phyloP scores from a whole-genome alignment of 2,797 vertebrate species.

The Synaphobranchus kaupii region DNA sequence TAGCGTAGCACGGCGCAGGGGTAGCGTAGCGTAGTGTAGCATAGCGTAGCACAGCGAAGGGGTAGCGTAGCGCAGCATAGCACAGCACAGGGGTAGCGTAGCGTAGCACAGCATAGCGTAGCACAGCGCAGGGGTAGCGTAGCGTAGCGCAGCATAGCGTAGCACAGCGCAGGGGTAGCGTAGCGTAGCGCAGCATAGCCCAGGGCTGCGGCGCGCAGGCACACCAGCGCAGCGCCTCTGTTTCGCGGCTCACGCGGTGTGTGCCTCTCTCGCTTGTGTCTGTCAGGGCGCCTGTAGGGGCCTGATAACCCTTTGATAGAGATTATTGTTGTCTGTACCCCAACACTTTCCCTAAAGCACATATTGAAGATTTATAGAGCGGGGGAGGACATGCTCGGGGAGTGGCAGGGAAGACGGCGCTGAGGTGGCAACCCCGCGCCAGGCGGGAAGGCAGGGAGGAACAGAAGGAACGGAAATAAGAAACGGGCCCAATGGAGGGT shows the following conservation, averaged over 20 bases:
- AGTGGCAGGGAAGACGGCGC: slow-evolving; percentile 55
- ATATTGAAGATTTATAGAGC: slow-evolving; percentile 74
- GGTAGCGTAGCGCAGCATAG: background rate
- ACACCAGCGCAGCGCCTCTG: slow-evolving; percentile 58
- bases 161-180: too few relatives aligned
- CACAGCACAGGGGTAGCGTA: too few relatives aligned
- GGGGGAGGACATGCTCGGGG: slow-evolving; percentile 44
- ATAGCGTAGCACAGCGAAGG: background rate
- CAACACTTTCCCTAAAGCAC: slow-evolving; percentile 70
- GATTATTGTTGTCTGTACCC: slow-evolving; percentile 76
- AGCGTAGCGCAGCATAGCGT: background rate
- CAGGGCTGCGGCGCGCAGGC: slow-evolving; percentile 45
- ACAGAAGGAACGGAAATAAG: slow-evolving; percentile 54
- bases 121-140: too few relatives aligned
- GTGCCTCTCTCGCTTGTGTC: slow-evolving; percentile 39
- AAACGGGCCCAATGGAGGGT: slow-evolving; percentile 41
- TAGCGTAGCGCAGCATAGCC: background rate
- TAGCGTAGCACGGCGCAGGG: background rate
- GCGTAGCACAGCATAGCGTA: background rate
- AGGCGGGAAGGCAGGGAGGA: slow-evolving; percentile 58
- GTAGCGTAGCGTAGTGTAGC: background rate
- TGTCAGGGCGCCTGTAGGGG: slow-evolving; percentile 70
- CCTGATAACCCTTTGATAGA: slow-evolving; percentile 78
- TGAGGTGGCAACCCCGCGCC: slow-evolving; percentile 67
- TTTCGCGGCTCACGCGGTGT: slow-evolving; percentile 26